Percentiles rank a stretch among this genome's conserved stretches.
Conservation (phyloP, 2,113 vertebrate genomes). For the Rhinogobius similis region DNA sequence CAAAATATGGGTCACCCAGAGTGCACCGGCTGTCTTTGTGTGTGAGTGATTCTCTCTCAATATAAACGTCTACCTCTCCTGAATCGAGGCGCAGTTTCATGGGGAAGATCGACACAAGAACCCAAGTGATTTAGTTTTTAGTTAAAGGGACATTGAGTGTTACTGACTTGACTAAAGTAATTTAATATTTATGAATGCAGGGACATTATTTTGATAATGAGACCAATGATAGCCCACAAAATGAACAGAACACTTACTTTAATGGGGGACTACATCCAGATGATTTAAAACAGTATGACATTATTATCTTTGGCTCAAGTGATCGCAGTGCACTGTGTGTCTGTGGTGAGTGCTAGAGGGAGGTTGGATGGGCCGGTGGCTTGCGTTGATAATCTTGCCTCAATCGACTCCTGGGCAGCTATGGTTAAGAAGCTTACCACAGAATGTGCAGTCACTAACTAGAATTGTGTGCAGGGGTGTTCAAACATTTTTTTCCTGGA, state of each 20-base stretch:
- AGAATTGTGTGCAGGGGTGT: too few species aligned
- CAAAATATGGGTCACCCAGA: constrained; percentile 64
- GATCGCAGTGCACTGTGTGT: too few species aligned
- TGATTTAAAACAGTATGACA: background rate
- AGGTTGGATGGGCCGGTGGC: too few species aligned
- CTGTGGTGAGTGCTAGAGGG: too few species aligned
- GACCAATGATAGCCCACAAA: background rate
- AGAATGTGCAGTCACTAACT: too few species aligned
- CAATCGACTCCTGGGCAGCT: too few species aligned
- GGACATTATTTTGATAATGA: background rate
- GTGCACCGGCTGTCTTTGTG: constrained; percentile 42
- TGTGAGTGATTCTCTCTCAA: constrained; percentile 15
- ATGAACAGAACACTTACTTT: background rate
- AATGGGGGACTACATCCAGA: background rate
- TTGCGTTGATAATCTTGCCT: too few species aligned
- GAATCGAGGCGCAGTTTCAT: constrained; percentile 12
- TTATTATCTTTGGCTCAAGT: too few species aligned
- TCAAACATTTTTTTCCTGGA: too few species aligned
- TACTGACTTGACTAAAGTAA: background rate
- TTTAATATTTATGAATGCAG: background rate
- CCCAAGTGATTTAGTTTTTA: constrained; percentile 29
- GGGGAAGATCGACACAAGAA: constrained; percentile 27
- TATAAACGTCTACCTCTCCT: constrained; percentile 13
- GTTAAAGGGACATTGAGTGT: constrained; percentile 38
- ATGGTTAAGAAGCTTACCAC: too few species aligned